Percentiles rank a stretch among this genome's conserved stretches.
Evolutionary conservation across 2,113 vertebrate genomes (phyloP).

Genomic region (Amblyornis subalaris): DNA sequence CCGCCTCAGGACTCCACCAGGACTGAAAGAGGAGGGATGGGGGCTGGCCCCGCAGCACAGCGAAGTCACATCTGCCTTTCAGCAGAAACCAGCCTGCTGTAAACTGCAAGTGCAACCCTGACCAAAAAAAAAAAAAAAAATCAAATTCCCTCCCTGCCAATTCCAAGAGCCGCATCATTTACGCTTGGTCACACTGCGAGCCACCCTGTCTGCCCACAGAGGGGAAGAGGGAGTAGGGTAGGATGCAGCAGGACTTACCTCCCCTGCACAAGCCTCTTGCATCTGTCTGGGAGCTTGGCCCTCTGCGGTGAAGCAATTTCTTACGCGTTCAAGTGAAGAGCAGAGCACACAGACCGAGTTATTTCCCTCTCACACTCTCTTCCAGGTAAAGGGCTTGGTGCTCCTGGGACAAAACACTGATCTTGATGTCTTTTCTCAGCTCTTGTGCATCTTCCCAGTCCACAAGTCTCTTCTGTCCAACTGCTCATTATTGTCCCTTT

Average conservation of each 20-base stretch:
- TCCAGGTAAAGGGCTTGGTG: background rate
- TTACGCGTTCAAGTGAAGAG: background rate
- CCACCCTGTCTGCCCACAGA: slow-evolving; percentile 54
- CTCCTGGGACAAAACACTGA: background rate
- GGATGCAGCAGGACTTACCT: slow-evolving; percentile 38
- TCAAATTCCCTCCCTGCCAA: background rate
- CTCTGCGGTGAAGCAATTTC: background rate
- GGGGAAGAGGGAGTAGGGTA: slow-evolving; percentile 18
- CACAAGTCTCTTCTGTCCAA: background rate
- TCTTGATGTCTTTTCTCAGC: background rate
- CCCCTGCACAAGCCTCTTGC: slow-evolving; percentile 7
- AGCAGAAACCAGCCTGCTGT: background rate
- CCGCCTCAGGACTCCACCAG: slow-evolving; percentile 33
- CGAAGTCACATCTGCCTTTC: background rate
- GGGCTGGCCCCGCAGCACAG: background rate
- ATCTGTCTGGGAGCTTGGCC: background rate
- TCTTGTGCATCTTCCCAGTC: background rate
- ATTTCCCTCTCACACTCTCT: background rate
- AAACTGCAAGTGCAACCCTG: background rate
- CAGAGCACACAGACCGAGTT: background rate
- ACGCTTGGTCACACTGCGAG: slow-evolving; percentile 35
- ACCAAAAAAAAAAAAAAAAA: background rate
- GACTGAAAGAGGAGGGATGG: background rate
- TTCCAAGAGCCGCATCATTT: slow-evolving; percentile 23
- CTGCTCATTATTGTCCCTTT: background rate